These are phyloP conservation scores for Hyposmocoma kahamanoa DNA, from an alignment of 1,140 invertebrate species.

Conservation along the genomic window DNA sequence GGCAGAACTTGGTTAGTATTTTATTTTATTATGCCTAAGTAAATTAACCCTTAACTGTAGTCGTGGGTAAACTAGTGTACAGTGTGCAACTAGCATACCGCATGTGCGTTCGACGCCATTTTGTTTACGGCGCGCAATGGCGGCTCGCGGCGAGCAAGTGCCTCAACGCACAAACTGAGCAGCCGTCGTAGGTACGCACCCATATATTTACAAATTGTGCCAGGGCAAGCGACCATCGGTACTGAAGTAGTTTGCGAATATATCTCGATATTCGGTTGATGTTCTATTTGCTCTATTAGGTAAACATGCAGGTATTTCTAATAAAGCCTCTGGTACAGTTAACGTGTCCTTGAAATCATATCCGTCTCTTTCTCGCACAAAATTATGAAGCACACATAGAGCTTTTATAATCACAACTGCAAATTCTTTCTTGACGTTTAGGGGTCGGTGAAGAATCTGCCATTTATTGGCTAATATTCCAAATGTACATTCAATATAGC, in stretches of 20 bases:
- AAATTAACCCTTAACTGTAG: too few species aligned
- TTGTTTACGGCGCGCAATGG: slow-evolving; percentile 1
- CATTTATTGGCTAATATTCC: slow-evolving; percentile 54
- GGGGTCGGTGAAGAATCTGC: slow-evolving; percentile 11
- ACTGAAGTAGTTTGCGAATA: slow-evolving; percentile 1
- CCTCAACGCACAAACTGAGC: slow-evolving; percentile 3
- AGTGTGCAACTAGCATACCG: too few species aligned
- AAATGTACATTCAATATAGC: slow-evolving; percentile 62
- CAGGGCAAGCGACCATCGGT: background rate
- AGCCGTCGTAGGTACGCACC: slow-evolving; percentile 3
- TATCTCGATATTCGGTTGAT: slow-evolving; percentile 5
- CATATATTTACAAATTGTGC: slow-evolving; percentile 3
- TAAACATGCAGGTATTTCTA: slow-evolving; percentile 4
- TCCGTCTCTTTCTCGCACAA: slow-evolving; percentile 16
- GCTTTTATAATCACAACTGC: slow-evolving; percentile 26
- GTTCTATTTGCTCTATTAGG: slow-evolving; percentile 5
- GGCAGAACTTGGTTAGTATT: slow-evolving; percentile 2
- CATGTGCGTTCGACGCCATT: slow-evolving; percentile 2
- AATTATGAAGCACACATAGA: slow-evolving; percentile 31
- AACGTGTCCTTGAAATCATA: background rate
- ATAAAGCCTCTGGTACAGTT: slow-evolving; percentile 1
- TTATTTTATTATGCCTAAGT: slow-evolving; percentile 4
- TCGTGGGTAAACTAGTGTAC: background rate
- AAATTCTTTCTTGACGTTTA: slow-evolving; percentile 17
- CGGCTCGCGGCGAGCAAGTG: slow-evolving; percentile 1